Conservation (phyloP, 2,888 invertebrate species). For the Mythimna pallens region DNA sequence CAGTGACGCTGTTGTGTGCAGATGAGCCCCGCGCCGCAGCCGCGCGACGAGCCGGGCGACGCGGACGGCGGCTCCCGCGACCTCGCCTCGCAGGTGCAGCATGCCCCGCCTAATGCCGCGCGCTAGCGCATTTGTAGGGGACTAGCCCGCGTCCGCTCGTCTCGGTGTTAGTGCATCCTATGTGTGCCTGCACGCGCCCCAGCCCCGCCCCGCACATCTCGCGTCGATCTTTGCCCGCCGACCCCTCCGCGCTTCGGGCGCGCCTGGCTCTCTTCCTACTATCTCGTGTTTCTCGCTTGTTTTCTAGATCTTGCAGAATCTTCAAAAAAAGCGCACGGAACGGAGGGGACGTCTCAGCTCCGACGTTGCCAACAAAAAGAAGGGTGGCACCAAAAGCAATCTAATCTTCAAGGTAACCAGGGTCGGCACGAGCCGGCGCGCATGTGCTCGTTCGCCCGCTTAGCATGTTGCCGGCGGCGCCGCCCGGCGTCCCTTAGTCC, state of each 20-base stretch:
- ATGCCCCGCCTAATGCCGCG: slow-evolving; percentile 74
- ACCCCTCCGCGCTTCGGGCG: slow-evolving; percentile 84
- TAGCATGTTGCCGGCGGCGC: slow-evolving; percentile 88
- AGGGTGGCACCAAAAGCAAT: slow-evolving; percentile 99
- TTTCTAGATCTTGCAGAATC: slow-evolving; percentile 99
- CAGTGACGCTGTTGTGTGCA: slow-evolving; percentile 89
- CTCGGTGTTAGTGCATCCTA: slow-evolving; percentile 88
- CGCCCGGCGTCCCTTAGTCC: slow-evolving; percentile 87
- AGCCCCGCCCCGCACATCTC: slow-evolving; percentile 79
- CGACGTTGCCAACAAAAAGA: slow-evolving; percentile 97
- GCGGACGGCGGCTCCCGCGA: slow-evolving; percentile 86
- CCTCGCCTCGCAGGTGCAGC: slow-evolving; percentile 89
- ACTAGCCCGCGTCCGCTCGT: slow-evolving; percentile 84
- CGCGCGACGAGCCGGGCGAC: slow-evolving; percentile 85
- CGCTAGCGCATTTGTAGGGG: slow-evolving; percentile 83
- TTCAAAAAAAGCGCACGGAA: slow-evolving; percentile 99
- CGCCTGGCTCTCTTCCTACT: slow-evolving; percentile 93
- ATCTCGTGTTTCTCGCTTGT: slow-evolving; percentile 96
- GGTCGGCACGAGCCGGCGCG: slow-evolving; percentile 90
- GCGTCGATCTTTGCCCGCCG: slow-evolving; percentile 80
- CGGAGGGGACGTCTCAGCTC: slow-evolving; percentile 99
- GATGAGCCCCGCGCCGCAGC: slow-evolving; percentile 89
- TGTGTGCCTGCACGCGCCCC: slow-evolving; percentile 82
- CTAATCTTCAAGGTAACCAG: slow-evolving; percentile 99
- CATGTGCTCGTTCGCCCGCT: slow-evolving; percentile 91